Base-by-base conservation (phyloP, 2,888 invertebrate genomes). In the Habroteleia sp. region DNA sequence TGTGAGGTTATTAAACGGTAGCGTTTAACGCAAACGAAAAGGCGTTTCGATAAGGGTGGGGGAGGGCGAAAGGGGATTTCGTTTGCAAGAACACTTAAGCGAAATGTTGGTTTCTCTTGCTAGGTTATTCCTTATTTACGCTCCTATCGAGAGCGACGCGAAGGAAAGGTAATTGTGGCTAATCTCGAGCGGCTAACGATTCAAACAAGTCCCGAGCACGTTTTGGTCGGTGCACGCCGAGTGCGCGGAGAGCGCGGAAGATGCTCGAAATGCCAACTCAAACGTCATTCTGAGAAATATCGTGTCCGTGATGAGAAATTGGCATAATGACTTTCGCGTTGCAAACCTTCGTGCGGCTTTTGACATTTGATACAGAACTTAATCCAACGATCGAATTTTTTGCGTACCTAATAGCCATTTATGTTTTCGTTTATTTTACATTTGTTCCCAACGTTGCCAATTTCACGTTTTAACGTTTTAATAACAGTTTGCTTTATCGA, bases 251-350 rank as follows among this genome's bases (percentile, higher is more conserved):
- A 44, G 54, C 65, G 44, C 23, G 48, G 16, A 58, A 66, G 56
- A 74, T 41, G 66, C 62, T 66, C 69, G 56, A 48, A 42, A 58
- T 69, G 56, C 73, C 56, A 75, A 73, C 75, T 73, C 69, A 75
- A 77, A 74, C 68, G 62, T 75, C 72, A 62, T 74, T 74, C 62
- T 58, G 25, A 48, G 73, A 77, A 71, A 71, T 72, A 73, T 65
- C 50, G 58, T 52, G 48, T 27, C 44, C 42, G 29, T 73, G 60
- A 62, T n/a, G 42, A 39, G 68, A 48, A 77, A 71, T 25, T 25
- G 25, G 7, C 25, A 25, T 25, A 6, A 25, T 3, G 7, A 7
- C 7, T 7, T 7, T 4, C 25, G 27, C 46, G 16, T 42, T 37
- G 33, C 44, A 46, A 50, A 60, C 33, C 52, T 68, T 41, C 44